Evolutionary conservation across 2,888 invertebrate species (phyloP).

Genomic region (Drosophila putrida): DNA sequence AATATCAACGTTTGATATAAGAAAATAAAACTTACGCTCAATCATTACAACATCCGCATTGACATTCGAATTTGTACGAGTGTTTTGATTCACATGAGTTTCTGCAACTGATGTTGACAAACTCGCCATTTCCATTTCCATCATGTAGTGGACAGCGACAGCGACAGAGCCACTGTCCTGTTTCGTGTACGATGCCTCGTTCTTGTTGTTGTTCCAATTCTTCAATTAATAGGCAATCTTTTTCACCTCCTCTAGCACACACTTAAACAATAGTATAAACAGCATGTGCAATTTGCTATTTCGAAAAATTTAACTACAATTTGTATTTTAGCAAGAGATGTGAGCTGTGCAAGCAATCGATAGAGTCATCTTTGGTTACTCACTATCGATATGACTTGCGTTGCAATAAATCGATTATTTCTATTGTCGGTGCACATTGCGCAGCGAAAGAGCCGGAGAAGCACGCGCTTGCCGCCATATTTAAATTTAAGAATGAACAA

Average conservation of each 20-base stretch:
- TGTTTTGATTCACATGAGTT: constrained; percentile 2
- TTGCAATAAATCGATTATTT: neutral
- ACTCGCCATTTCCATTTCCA: neutral
- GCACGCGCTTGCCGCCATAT: constrained; percentile 13
- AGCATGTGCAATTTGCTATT: constrained; percentile 9
- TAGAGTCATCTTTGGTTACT: neutral
- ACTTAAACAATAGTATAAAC: neutral
- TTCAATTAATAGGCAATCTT: neutral
- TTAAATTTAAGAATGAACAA: neutral
- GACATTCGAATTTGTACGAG: neutral
- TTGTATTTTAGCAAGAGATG: constrained; percentile 20
- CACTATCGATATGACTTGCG: constrained; percentile 5
- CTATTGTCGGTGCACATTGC: constrained; percentile 9
- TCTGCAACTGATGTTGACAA: constrained; percentile 7
- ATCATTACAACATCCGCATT: neutral
- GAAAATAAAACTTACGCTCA: neutral
- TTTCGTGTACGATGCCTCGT: neutral
- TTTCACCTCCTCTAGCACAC: neutral
- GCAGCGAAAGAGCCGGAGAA: constrained; percentile 13
- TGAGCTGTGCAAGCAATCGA: constrained; percentile 8
- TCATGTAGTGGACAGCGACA: constrained; percentile 19
- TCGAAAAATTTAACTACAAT: constrained; percentile 8
- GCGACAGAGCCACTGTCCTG: constrained; percentile 25
- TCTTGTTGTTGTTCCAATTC: neutral
- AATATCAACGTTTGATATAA: too few species aligned